Conservation (phyloP, 2,888 invertebrate species). For the Xiphydria camelus region DNA sequence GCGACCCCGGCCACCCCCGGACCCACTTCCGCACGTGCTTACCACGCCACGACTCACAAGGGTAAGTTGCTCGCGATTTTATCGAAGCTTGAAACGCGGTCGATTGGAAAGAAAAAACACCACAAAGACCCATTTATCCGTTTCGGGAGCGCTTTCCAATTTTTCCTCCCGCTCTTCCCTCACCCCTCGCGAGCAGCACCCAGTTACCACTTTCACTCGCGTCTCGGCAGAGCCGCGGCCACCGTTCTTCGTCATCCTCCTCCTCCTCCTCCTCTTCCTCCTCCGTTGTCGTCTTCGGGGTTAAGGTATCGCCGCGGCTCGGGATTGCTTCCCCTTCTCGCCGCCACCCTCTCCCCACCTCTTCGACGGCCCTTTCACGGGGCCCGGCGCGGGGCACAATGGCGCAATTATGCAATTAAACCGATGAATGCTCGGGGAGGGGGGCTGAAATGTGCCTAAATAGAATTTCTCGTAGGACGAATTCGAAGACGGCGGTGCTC, state of each 20-base stretch:
- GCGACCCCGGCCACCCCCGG: conserved; percentile 50
- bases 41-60: conserved; percentile 61
- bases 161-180: background rate
- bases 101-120: too few relatives aligned
- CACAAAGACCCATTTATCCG: too few relatives aligned
- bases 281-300: conserved; percentile 1
- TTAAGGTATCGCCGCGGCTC: too few relatives aligned
- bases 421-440: conserved; percentile 32
- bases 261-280: background rate
- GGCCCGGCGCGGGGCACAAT: conserved; percentile 32
- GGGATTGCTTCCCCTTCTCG: background rate
- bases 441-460: conserved; percentile 24
- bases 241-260: too few relatives aligned
- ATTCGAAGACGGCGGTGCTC: too few relatives aligned
- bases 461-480: conserved; percentile 22
- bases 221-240: background rate
- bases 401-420: conserved; percentile 51
- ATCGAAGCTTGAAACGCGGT: too few relatives aligned
- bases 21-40: conserved; percentile 46
- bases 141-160: too few relatives aligned
- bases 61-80: conserved; percentile 59
- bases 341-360: background rate
- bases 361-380: conserved; percentile 26
- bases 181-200: background rate
- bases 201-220: background rate